phyloP scores from a whole-genome alignment of 2,888 invertebrate species.

The Eilema depressum region DNA sequence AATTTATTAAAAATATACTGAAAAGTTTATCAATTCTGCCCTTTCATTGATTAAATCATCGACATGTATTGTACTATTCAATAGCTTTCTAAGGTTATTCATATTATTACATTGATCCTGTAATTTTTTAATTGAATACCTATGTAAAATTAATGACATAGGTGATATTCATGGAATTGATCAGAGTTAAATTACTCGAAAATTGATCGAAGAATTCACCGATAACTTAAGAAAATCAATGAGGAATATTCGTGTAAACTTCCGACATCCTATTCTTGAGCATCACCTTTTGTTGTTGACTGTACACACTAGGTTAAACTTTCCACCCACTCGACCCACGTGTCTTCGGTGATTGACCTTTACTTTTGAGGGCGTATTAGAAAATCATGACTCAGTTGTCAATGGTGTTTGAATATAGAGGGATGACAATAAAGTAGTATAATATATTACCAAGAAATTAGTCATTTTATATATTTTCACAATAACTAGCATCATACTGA shows the following conservation, averaged over 20 bases:
- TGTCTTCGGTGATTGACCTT: constrained; percentile 3
- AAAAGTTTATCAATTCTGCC: constrained; percentile 5
- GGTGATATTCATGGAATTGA: background rate
- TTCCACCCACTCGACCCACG: background rate
- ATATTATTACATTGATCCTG: background rate
- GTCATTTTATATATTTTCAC: background rate
- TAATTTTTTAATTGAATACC: background rate
- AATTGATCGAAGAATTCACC: background rate
- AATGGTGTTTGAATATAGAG: background rate
- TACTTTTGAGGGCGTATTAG: background rate
- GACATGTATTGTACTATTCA: background rate
- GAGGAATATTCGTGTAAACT: no score
- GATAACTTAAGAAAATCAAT: no score
- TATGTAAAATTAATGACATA: background rate
- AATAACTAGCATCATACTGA: background rate
- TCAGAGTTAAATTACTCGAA: background rate
- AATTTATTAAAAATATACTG: constrained; percentile 9
- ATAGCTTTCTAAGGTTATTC: no score
- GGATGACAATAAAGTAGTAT: no score
- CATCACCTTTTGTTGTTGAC: no score
- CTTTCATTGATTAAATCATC: background rate
- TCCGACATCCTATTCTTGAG: no score
- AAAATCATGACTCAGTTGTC: background rate
- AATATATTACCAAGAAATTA: no score
- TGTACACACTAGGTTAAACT: background rate